Evolutionary conservation across 1,140 invertebrate species (phyloP).

Genomic region (Apis laboriosa): DNA sequence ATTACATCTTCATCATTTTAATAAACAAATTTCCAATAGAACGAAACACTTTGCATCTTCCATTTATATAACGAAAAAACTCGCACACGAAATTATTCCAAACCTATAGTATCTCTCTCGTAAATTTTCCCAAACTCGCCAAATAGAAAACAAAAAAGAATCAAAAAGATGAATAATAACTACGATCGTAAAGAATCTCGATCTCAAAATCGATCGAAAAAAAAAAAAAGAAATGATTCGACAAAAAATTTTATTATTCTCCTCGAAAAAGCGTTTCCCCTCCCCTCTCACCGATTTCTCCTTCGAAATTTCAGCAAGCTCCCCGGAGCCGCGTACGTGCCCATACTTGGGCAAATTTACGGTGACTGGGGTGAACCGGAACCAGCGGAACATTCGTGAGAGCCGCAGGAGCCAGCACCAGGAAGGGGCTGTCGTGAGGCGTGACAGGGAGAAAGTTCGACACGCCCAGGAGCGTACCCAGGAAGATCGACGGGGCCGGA

Average conservation of each 20-base stretch:
- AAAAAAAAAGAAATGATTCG: too few species aligned
- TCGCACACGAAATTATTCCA: too few species aligned
- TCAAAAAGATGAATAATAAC: not conserved
- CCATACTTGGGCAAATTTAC: slow-evolving; percentile 87
- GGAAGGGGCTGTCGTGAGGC: slow-evolving; percentile 65
- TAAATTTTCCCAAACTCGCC: not conserved
- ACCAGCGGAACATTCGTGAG: slow-evolving; percentile 80
- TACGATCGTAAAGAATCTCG: too few species aligned
- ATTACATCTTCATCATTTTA: too few species aligned
- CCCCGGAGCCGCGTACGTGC: slow-evolving; percentile 84
- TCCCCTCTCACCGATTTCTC: slow-evolving; percentile 55
- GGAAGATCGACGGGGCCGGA: slow-evolving; percentile 69
- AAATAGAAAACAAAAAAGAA: too few species aligned
- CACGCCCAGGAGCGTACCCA: slow-evolving; percentile 71
- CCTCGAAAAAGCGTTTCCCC: not conserved
- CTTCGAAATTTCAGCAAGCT: slow-evolving; percentile 83
- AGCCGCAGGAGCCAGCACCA: slow-evolving; percentile 63
- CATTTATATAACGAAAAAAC: too few species aligned
- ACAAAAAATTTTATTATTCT: not conserved
- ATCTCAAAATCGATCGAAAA: too few species aligned
- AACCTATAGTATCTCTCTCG: too few species aligned
- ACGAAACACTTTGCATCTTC: too few species aligned
- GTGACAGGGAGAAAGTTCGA: slow-evolving; percentile 73
- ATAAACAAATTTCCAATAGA: too few species aligned
- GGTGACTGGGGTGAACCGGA: slow-evolving; percentile 82